Conservation (phyloP, 2,888 invertebrate genomes). For the Tetragnatha montana region DNA sequence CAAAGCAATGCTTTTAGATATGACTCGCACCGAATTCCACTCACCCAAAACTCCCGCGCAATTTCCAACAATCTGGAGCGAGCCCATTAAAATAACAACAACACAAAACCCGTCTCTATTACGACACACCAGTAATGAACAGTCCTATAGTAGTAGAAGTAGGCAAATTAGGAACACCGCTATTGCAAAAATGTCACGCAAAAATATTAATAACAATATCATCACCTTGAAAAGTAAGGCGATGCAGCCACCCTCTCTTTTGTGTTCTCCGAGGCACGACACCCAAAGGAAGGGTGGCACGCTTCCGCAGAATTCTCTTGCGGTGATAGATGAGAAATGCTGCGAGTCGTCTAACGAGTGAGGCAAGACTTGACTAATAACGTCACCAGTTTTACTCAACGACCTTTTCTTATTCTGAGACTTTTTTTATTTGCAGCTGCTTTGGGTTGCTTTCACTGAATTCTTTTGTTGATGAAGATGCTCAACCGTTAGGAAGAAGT, state of each 20-base stretch:
- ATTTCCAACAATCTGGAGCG: background rate
- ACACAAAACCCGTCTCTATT: background rate
- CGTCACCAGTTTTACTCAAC: background rate
- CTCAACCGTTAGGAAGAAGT: no score
- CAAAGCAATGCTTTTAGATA: no score
- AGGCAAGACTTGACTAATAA: background rate
- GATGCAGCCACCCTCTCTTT: slow-evolving; percentile 53
- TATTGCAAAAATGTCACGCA: slow-evolving; percentile 37
- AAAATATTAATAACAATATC: slow-evolving; percentile 36
- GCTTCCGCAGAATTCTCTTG: slow-evolving; percentile 34
- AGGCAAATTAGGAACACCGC: background rate
- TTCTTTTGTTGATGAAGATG: background rate
- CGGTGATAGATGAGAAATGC: slow-evolving; percentile 68
- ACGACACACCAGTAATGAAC: background rate
- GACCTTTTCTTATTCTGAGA: background rate
- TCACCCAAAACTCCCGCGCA: background rate
- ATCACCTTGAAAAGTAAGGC: slow-evolving; percentile 63
- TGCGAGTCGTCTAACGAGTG: slow-evolving; percentile 40
- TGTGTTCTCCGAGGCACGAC: slow-evolving; percentile 41
- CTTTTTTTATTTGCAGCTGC: background rate
- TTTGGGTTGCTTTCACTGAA: background rate
- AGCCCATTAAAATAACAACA: background rate
- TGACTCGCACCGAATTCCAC: no score
- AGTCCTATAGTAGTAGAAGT: background rate
- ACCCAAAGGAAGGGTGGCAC: slow-evolving; percentile 61